Base-by-base conservation (phyloP, 23 tunicate genomes). In the Corella eumyota region DNA sequence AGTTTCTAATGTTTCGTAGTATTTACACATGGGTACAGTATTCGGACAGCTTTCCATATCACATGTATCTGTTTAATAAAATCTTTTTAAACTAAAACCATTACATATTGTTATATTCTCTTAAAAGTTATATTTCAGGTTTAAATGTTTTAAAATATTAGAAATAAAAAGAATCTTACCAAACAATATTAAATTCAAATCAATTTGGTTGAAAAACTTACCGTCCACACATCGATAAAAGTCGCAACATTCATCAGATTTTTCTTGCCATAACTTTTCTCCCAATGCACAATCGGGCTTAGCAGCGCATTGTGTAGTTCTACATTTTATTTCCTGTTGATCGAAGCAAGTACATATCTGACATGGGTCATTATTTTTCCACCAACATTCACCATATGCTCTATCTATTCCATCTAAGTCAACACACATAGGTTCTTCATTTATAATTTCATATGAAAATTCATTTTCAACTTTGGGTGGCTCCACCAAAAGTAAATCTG, bases 321-420 rank as follows among this genome's bases (percentile, higher is more conserved):
- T 49, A 58, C 95, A 85, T 28, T 44, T 63, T 4, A 69, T 52
- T 54, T 75, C 83, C 15, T 75, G 57, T 30, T 22, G 58, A 34
- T 76, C 64, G 64, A 49, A 76, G 62, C 95, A 85, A 36, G 83
- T 70, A 48, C 95, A 85, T 6, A 68, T 53, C 38, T 67, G 45
- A 35, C 97, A 90, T 0, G 67, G 53, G 30, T 75, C 83, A 2
- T 56, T 21, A n/a, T 47, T 30, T 54, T 79, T 73, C 9, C 59
- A 55, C 98, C 98, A 90, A 31, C 74, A 69, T 69, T 90, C 98
- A 6, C 98, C 98, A 38, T 57, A 90, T 13, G 71, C 32, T 45
- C 98, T 40, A 23, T 74, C 91, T 21, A 28, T 59, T 22, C 98
- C 98, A 30, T 30, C 6, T 34, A n/a, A n/a, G 46, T 80, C 90